Base-by-base conservation (phyloP, 2,113 vertebrate genomes). In the Plectropomus leopardus region DNA sequence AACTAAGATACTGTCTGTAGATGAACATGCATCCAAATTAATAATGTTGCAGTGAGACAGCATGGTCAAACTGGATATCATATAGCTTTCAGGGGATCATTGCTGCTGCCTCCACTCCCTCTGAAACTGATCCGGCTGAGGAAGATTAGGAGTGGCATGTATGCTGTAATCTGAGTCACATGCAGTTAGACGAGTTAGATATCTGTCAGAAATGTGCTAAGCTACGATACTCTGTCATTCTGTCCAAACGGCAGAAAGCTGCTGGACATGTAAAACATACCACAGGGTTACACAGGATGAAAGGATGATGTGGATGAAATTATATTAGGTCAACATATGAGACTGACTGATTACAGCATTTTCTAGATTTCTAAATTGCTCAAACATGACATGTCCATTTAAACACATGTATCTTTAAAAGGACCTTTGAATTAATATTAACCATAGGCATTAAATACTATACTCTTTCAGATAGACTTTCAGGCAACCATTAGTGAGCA, bases 141-240 rank as follows among this genome's bases (percentile, higher is more conserved):
- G 83, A 74, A 86, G 91, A 91, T 93, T 92, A 93, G 84, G 83
- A 86, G 82, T 57, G 78, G 73, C 86, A 72, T 88, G 87, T 70
- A 84, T 28, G 66, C 83, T 88, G 88, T 92, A 94, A 95, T 92
- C 90, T 78, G 88, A 88, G 84, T 92, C 92, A 92, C 90, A 91
- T 91, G 91, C 72, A 75, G 80, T 64, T 26, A 42, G 82, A 88
- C 77, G 74, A 78, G 78, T 83, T 63, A 32, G 51, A 82, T 86
- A 87, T 72, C 82, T 84, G 82, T 69, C 78, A 85, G 79, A 85
- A 73, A 80, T 63, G 67, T 73, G 19, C 75, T 45, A 28, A 65
- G 53, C 73, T 69, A 76, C 45, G 30, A 78, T 63, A 75, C 57
- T 40, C 42, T 47, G 72, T 50, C 55, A 75, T 61, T 83, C 30